A percentile compares a stretch with the other conserved stretches of the same genome.
These are phyloP conservation scores for Microplitis deprimator DNA, from an alignment of 2,888 invertebrate species.

Conservation along the genomic window DNA sequence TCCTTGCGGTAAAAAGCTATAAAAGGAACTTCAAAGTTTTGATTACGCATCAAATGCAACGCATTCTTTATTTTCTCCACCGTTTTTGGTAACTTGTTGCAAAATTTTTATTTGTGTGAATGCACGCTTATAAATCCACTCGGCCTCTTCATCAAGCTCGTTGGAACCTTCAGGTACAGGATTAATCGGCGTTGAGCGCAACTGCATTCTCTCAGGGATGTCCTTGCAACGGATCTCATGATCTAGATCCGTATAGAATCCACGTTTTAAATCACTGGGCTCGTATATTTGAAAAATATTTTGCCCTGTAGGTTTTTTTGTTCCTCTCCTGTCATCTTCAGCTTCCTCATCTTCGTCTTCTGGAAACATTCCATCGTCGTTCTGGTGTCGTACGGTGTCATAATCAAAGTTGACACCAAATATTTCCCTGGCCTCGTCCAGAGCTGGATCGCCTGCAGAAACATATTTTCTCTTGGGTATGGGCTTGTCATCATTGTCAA, in stretches of 20 bases:
- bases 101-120: constrained; percentile 89
- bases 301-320: constrained; percentile 85
- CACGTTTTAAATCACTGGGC: constrained; percentile 95
- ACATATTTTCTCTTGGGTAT: neutral
- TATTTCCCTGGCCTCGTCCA: neutral
- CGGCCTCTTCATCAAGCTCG: constrained; percentile 94
- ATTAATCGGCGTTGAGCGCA: constrained; percentile 89
- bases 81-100: constrained; percentile 82
- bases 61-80: constrained; percentile 93
- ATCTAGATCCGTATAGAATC: constrained; percentile 94
- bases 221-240: constrained; percentile 92
- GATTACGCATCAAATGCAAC: constrained; percentile 95
- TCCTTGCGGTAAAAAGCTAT: constrained; percentile 99
- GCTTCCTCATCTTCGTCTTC: neutral
- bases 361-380: neutral
- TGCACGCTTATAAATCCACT: constrained; percentile 97
- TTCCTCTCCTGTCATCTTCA: constrained; percentile 82
- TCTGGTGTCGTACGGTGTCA: neutral
- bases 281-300: constrained; percentile 96
- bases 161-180: constrained; percentile 85
- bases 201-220: constrained; percentile 92
- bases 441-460: neutral
- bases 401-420: neutral
- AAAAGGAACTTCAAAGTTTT: constrained; percentile 96
- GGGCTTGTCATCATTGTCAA: neutral